Evolutionary conservation across 2,797 vertebrate species (phyloP), one percentile per base, ranked within the genome.

Genomic region (Octomys mimax): DNA sequence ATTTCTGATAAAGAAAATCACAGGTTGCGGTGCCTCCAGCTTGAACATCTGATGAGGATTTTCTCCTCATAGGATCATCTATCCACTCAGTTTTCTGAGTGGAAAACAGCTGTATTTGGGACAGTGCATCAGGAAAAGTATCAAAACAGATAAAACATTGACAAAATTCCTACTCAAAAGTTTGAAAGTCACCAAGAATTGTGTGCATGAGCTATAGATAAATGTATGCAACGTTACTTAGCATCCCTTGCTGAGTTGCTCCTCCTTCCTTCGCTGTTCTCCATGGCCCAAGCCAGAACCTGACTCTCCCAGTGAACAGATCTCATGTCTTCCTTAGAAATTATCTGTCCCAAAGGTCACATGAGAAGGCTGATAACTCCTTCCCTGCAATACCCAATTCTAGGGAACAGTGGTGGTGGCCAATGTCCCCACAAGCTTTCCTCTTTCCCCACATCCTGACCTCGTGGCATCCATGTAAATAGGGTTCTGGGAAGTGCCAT

Each of bases 401-500:
- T 28, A 77, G 66, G 80, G 46, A 87, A 36, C 49, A 24, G 4
- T 7, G 52, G 86, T 71, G 18, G 77, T 81, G 52, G 22, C 21
- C 73, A n/a, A 14, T 26, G 18, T 14, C 59, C 62, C 52, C 26
- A 57, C 21, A 79, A 6, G 36, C 2, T 7, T 70, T 19, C 14
- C 11, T 64, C 6, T 89, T 24, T 81, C 19, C 57, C 33, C 62
- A 89, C 62, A 68, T 87, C 70, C n/a, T 42, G 64, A 14, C 59
- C 11, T 80, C 66, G 81, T 92, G 80, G 57, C 59, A 87, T 95
- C 75, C 80, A 46, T 0, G 62, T 62, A 57, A 95, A 91, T 0
- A 13, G 46, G 61, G 19, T 94, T 80, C 89, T 88, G 77, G 82
- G 52, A 96, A 95, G 71, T 78, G 49, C 18, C 52, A 70, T 54